Evolutionary conservation across 2,113 vertebrate genomes (phyloP).

Genomic region (Oreotragus oreotragus): DNA sequence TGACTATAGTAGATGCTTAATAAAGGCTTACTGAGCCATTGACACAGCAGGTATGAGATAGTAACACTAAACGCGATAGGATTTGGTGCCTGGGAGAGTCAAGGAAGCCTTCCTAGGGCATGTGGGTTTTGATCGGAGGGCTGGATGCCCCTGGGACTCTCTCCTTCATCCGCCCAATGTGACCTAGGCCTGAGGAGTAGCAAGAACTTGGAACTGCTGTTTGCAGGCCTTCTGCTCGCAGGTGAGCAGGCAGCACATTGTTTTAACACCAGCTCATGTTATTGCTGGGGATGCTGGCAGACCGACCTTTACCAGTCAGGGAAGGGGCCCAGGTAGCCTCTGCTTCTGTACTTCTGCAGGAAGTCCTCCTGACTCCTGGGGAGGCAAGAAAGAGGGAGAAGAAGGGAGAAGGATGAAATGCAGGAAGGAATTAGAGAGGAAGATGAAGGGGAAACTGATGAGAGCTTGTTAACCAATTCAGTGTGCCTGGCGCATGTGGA

Average conservation of each 20-base stretch:
- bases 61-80: neutral
- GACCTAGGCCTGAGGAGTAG: neutral
- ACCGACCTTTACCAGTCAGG: too few species aligned
- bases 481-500: fast-evolving
- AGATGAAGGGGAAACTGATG: neutral
- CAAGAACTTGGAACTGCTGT: neutral
- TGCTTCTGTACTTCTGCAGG: neutral
- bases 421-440: neutral
- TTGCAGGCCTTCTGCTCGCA: neutral
- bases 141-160: neutral
- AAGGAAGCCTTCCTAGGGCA: neutral
- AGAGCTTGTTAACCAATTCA: neutral
- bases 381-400: neutral
- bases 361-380: neutral
- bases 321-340: too few species aligned
- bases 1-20: neutral
- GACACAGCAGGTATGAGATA: neutral
- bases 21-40: neutral
- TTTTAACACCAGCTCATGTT: neutral
- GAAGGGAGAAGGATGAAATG: neutral
- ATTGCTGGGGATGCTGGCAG: neutral
- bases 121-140: neutral
- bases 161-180: too few species aligned
- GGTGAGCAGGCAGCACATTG: neutral
- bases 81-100: neutral